Percentiles rank a stretch among this genome's conserved stretches.
These are phyloP conservation scores for Alloscopus bannaensis DNA, from an alignment of 2,888 invertebrate species.

Conservation along the genomic window DNA sequence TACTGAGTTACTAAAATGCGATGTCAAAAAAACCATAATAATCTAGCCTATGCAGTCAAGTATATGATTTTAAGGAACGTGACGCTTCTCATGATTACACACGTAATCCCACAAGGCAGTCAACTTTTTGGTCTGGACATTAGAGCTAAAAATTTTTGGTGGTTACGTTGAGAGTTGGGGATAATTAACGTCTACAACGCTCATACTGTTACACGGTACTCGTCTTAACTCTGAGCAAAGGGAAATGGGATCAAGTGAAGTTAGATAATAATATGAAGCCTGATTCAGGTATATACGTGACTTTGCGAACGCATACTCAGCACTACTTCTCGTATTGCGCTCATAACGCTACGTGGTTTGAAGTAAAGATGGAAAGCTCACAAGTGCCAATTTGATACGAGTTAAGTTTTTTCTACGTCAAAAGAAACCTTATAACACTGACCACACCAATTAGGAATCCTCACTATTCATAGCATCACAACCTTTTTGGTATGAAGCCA, in stretches of 20 bases:
- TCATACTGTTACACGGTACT: background rate
- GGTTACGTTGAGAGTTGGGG: background rate
- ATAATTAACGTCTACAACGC: background rate
- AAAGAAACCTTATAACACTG: constrained; percentile 12
- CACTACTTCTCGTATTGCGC: too few species aligned
- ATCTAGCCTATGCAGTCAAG: background rate
- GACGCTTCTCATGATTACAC: background rate
- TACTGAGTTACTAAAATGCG: background rate
- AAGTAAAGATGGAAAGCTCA: too few species aligned
- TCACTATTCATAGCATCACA: too few species aligned
- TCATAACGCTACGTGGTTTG: too few species aligned
- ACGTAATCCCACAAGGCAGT: background rate
- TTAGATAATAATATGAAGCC: background rate
- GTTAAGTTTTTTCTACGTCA: background rate
- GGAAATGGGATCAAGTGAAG: too few species aligned
- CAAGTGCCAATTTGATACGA: background rate
- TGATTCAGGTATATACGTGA: background rate
- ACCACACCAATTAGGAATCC: background rate
- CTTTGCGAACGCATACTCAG: background rate
- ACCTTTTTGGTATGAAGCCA: too few species aligned
- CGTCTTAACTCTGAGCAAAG: background rate
- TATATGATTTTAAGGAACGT: background rate
- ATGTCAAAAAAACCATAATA: background rate
- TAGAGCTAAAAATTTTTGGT: background rate
- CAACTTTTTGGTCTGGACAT: background rate